Evolutionary conservation across 1,140 invertebrate species (phyloP), one percentile per base, ranked within the genome.

Genomic region (Pectinophora gossypiella): DNA sequence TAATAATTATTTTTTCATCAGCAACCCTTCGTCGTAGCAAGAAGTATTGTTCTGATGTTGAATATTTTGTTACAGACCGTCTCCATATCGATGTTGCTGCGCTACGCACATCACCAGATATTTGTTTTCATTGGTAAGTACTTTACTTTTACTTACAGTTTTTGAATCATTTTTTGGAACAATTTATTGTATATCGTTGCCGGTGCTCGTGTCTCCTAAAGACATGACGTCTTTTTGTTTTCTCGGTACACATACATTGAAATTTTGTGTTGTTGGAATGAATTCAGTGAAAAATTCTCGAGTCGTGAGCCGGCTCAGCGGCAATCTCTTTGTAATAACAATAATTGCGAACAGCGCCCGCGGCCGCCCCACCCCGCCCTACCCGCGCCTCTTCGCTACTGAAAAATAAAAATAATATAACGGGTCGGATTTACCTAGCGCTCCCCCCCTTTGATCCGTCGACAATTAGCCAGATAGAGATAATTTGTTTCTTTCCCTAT

Each of bases 41-140:
- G n/a, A n/a, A n/a, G 20, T 32, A 40, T 27, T 21, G 21, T 40
- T 40, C 5, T 13, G 3, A 18, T 35, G 19, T 32, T 18, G 3
- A 36, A 19, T 48, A 69, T 65, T 68, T 83, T 83, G 81, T 95
- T 93, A 67, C 91, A 99, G 98, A 99, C 98, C 6, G 94, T 99
- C 23, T 98, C 97, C 0, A 97, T 99, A 65, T 99, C 98, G 2
- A 99, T 99, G 95, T 89, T 99, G 56, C 89, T 99, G 40, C 92
- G 98, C 38, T 99, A 99, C 87, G 99, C 98, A 1, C 98, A 99
- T 89, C 98, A 99, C 85, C 98, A 99, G 88, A 99, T 99, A 68
- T 99, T 99, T 84, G 91, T 99, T 19, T 99, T 99, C 73, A 98
- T 99, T 64, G 96, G 97, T 98, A 90, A 95, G 93, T 91, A 43